Base-by-base conservation (phyloP, 2,113 vertebrate species). In the Sprattus sprattus region DNA sequence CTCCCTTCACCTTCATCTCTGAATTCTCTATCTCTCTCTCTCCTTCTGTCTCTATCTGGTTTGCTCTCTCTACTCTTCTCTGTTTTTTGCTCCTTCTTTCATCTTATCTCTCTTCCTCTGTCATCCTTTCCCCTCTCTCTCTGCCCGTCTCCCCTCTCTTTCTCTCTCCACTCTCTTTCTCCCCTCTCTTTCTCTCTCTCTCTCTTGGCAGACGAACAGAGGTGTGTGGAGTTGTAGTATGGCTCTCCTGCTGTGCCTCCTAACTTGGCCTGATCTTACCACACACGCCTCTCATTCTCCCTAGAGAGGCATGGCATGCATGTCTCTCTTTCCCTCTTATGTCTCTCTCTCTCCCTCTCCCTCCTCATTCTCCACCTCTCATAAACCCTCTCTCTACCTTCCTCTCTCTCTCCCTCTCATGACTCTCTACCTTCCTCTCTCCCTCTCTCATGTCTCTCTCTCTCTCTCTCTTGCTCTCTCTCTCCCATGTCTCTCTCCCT, bases 1-100 rank as follows among this genome's bases (percentile, higher is more conserved):
- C 91, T 75, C 86, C 89, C 86, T 86, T 28, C 67, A 45, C 71
- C 52, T 57, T 81, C 88, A 85, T 28, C 39, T 39, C 39, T 39
- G 39, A 39, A 39, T 60, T 90, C 85, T 88, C 83, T 75, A 64
- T 89, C 82, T 81, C 82, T 57, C n/a, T 71, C 25, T 71, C 25
- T 71, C 25, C 32, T 25, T 32, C 64, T 71, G 11, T 39, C 67
- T 32, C 7, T 71, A 28, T 75, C 28, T 39, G 10, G 13, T 3
- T 64, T 6, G 6, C 22, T 64, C 22, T 20, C 5, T 64, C 60
- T 64, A 6, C 6, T 22, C n/a, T 64, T 22, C 60, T 8, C 8
- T 49, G 10, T 49, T 10, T 10, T 49, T 1, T 49, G 46, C 46
- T 10, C 46, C 13, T 3, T 75, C 9, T 47, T 47, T 47, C 46